Evolutionary conservation across 2,113 vertebrate genomes (phyloP).

Genomic region (Onychostruthus taczanowskii): DNA sequence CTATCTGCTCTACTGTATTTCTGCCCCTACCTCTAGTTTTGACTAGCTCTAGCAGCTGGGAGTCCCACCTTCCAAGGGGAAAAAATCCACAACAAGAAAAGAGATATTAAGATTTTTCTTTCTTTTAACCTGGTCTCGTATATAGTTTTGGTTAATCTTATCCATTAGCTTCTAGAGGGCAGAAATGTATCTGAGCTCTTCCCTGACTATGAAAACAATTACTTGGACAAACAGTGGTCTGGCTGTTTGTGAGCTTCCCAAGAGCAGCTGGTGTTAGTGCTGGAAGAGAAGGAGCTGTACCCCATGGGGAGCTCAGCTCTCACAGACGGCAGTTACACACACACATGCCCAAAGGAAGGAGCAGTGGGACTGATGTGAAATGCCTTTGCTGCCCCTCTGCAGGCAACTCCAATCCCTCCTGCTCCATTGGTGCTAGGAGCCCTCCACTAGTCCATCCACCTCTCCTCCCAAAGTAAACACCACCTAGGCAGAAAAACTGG

Average conservation of each 20-base stretch:
- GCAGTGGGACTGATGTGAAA: not conserved
- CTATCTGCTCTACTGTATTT: not conserved
- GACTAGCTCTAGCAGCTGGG: not conserved
- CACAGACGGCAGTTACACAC: not conserved
- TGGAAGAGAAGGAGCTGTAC: not conserved
- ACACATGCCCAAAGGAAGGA: not conserved
- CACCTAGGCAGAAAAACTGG: not conserved
- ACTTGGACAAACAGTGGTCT: not conserved
- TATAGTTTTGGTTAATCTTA: not conserved
- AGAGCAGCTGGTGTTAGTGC: not conserved
- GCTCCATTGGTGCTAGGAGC: not conserved
- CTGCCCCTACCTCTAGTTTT: not conserved
- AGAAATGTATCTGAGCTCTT: rapidly evolving
- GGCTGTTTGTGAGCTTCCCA: not conserved
- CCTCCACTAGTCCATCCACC: not conserved
- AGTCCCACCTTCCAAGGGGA: not conserved
- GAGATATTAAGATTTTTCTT: not conserved
- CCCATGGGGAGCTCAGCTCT: not conserved
- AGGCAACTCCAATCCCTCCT: not conserved
- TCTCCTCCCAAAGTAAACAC: not conserved
- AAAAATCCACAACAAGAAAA: not conserved
- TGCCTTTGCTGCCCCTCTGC: not conserved
- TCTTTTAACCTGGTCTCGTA: not conserved
- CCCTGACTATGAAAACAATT: not conserved
- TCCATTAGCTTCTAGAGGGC: not conserved